Conservation (phyloP, 2,113 vertebrate genomes). For the Heterotis niloticus region DNA sequence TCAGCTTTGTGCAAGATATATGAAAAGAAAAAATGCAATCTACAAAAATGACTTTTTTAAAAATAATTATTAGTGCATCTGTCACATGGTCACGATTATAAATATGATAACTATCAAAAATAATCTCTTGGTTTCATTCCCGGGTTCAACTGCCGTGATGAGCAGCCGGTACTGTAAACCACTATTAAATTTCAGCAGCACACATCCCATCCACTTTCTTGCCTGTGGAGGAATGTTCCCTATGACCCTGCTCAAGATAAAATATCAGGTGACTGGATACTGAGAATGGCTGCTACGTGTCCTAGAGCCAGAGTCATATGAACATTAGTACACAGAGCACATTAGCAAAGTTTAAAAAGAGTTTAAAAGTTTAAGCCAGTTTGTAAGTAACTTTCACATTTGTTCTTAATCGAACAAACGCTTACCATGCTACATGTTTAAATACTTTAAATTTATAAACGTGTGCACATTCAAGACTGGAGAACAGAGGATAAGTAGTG, state of each 20-base stretch:
- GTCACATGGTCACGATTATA: not conserved
- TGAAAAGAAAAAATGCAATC: no score
- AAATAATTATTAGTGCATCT: no score
- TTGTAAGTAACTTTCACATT: no score
- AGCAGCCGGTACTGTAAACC: not conserved
- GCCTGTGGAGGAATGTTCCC: not conserved
- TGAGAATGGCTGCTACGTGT: not conserved
- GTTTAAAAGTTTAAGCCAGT: no score
- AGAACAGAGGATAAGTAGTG: no score
- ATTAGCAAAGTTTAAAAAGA: no score
- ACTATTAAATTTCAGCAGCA: not conserved
- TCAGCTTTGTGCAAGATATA: no score
- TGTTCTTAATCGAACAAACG: no score
- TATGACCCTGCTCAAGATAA: not conserved
- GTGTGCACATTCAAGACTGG: no score
- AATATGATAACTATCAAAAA: constrained; percentile 7
- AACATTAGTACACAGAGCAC: not conserved
- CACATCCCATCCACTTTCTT: not conserved
- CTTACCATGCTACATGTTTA: no score
- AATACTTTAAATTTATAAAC: no score
- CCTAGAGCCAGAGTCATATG: not conserved
- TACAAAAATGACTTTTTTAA: not conserved
- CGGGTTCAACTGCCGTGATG: not conserved
- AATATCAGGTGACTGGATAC: not conserved
- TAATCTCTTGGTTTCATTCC: not conserved